Evolutionary conservation across 2,797 vertebrate species (phyloP).

Genomic region (Mionectes olivaceus): DNA sequence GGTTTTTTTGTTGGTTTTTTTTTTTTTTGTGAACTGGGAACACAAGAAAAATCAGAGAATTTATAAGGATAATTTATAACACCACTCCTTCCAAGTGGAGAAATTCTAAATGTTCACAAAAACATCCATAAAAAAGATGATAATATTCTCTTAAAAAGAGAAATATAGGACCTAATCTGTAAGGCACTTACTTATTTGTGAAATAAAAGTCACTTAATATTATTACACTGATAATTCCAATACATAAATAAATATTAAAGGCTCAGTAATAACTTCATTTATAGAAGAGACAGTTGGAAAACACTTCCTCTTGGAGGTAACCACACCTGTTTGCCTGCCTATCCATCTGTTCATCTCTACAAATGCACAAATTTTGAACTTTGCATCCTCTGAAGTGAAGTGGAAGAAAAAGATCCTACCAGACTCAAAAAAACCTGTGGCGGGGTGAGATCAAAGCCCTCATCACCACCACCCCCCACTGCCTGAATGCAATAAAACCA

Average conservation of each 20-base stretch:
- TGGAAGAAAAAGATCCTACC: neutral
- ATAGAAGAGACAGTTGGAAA: neutral
- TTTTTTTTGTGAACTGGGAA: neutral
- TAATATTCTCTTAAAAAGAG: constrained; percentile 31
- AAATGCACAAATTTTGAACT: neutral
- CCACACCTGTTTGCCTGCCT: neutral
- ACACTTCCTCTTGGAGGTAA: neutral
- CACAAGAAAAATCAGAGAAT: constrained; percentile 51
- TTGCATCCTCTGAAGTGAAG: neutral
- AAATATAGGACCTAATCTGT: constrained; percentile 19
- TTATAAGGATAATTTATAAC: constrained; percentile 24
- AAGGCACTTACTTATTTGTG: constrained; percentile 26
- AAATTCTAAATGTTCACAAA: constrained; percentile 54
- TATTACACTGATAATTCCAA: constrained; percentile 43
- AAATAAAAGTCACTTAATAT: constrained; percentile 52
- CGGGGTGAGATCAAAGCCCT: neutral
- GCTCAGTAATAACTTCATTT: constrained; percentile 4
- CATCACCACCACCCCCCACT: accelerated
- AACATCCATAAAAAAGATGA: constrained; percentile 22
- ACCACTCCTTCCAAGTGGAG: constrained; percentile 8
- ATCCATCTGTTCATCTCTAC: neutral
- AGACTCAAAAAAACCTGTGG: neutral
- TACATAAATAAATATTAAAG: constrained; percentile 46
- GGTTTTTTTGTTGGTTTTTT: neutral
- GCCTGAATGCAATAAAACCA: neutral